Evolutionary conservation across 2,113 vertebrate species (phyloP).

Genomic region (Noturus placidus): DNA sequence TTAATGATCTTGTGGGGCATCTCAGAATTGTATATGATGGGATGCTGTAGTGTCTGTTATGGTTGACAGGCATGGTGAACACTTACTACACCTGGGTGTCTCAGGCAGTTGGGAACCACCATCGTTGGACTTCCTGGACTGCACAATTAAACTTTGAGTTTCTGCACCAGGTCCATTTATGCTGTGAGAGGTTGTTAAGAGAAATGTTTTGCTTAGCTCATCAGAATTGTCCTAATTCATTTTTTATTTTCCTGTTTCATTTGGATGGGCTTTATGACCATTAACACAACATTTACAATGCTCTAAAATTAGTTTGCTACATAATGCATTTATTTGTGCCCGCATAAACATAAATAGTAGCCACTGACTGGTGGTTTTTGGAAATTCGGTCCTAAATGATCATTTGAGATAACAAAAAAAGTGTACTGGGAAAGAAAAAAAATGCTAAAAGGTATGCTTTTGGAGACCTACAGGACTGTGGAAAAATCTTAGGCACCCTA

Average conservation of each 20-base stretch:
- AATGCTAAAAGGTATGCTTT: background rate
- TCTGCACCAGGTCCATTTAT: conserved; percentile 33
- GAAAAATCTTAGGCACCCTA: too few relatives aligned
- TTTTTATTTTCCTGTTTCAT: conserved; percentile 55
- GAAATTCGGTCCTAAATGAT: conserved; percentile 26
- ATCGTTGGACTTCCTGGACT: conserved; percentile 40
- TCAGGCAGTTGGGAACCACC: conserved; percentile 39
- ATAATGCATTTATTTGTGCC: conserved; percentile 45
- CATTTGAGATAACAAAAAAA: background rate
- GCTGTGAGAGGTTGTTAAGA: conserved; percentile 49
- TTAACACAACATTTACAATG: conserved; percentile 56
- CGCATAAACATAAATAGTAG: conserved; percentile 44
- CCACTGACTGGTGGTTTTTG: conserved; percentile 35
- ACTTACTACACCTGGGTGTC: conserved; percentile 48
- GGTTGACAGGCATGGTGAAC: conserved; percentile 38
- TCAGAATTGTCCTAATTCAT: conserved; percentile 54
- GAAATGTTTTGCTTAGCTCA: conserved; percentile 56
- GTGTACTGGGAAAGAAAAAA: background rate
- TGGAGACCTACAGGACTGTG: background rate
- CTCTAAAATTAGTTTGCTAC: conserved; percentile 50
- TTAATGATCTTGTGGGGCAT: conserved; percentile 41
- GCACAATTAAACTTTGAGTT: conserved; percentile 31
- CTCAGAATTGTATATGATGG: conserved; percentile 16
- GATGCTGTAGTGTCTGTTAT: conserved; percentile 26
- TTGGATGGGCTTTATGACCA: conserved; percentile 50